These are phyloP conservation scores for Drosophila aldrichi DNA, from an alignment of 2,888 invertebrate genomes.

Conservation along the genomic window DNA sequence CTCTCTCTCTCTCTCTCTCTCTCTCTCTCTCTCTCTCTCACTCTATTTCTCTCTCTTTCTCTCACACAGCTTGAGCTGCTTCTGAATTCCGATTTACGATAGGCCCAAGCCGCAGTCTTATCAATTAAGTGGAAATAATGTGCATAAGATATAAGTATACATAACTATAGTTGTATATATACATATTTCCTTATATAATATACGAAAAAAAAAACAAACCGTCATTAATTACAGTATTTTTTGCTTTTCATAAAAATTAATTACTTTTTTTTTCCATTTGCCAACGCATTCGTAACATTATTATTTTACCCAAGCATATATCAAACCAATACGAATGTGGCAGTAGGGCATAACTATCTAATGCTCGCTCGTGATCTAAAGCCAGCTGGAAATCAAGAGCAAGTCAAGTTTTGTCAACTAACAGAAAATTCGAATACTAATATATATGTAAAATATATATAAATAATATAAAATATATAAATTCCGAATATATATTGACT, in stretches of 20 bases:
- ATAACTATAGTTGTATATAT: neutral
- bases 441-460: too few relatives aligned
- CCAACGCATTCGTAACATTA: slow-evolving; percentile 14
- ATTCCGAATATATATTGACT: too few relatives aligned
- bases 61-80: too few relatives aligned
- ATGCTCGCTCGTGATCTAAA: neutral
- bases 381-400: too few relatives aligned
- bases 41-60: neutral
- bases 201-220: neutral
- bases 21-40: neutral
- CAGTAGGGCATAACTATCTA: neutral
- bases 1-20: neutral
- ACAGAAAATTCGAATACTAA: too few relatives aligned
- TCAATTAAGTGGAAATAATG: slow-evolving; percentile 1
- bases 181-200: neutral
- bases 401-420: too few relatives aligned
- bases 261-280: slow-evolving; percentile 26
- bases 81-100: neutral
- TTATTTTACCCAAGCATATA: slow-evolving; percentile 36
- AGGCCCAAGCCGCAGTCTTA: neutral
- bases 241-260: slow-evolving; percentile 15
- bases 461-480: too few relatives aligned
- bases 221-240: slow-evolving; percentile 4
- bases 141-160: neutral
- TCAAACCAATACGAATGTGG: slow-evolving; percentile 19